Percentiles rank a stretch among this genome's conserved stretches.
Conservation (phyloP, 2,113 vertebrate species). For the Alligator sinensis region DNA sequence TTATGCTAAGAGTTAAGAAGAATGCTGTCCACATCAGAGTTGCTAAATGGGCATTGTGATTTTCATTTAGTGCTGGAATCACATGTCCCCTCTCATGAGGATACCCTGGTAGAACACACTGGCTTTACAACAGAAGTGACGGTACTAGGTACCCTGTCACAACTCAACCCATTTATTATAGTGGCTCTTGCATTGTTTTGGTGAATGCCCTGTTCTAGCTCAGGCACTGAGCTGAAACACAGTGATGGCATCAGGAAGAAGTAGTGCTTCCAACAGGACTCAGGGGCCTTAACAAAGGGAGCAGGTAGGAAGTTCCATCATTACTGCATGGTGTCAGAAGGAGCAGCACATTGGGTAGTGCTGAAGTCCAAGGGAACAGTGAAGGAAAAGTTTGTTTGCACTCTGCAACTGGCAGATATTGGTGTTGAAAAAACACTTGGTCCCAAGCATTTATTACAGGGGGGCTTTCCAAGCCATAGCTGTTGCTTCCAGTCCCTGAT, state of each 20-base stretch:
- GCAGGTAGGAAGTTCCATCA: background rate
- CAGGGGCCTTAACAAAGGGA: background rate
- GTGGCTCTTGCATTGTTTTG: background rate
- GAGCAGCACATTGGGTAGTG: background rate
- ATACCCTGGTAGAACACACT: accelerated
- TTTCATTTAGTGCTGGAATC: background rate
- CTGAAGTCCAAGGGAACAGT: background rate
- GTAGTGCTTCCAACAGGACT: background rate
- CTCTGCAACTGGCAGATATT: background rate
- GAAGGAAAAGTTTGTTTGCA: background rate
- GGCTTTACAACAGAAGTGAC: accelerated
- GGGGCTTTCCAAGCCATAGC: background rate
- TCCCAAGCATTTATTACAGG: too few relatives aligned
- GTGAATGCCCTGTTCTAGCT: accelerated
- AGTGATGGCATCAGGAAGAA: background rate
- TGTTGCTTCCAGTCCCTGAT: background rate
- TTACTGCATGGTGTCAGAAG: background rate
- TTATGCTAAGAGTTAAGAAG: background rate
- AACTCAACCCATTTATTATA: accelerated
- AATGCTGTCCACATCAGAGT: accelerated
- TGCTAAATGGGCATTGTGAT: background rate
- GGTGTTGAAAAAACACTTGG: background rate
- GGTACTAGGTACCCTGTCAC: background rate
- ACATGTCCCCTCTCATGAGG: accelerated
- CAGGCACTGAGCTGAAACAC: background rate